Conservation (phyloP, 1,140 invertebrate genomes). For the Proctacanthus coquilletti region DNA sequence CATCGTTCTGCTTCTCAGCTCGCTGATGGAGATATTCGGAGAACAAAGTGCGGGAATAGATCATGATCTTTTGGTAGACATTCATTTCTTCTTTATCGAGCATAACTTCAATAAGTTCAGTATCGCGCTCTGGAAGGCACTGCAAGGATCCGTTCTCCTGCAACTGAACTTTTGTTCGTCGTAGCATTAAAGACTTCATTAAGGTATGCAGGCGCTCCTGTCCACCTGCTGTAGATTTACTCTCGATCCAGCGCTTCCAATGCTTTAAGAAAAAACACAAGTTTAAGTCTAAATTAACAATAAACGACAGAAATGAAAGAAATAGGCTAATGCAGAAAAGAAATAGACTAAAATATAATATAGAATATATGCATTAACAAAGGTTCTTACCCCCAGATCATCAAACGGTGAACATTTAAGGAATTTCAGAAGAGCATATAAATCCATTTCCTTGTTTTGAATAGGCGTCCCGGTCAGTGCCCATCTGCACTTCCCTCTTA, state of each 20-base stretch:
- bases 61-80: slow-evolving; percentile 60
- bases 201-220: slow-evolving; percentile 57
- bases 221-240: slow-evolving; percentile 51
- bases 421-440: slow-evolving; percentile 79
- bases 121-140: slow-evolving; percentile 46
- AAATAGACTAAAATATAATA: slow-evolving; percentile 4
- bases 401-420: slow-evolving; percentile 73
- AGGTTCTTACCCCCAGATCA: slow-evolving; percentile 43
- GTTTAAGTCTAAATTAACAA: slow-evolving; percentile 3
- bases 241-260: slow-evolving; percentile 51
- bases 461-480: slow-evolving; percentile 87
- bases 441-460: slow-evolving; percentile 82
- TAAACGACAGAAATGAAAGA: slow-evolving; percentile 2
- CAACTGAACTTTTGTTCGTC: slow-evolving; percentile 69
- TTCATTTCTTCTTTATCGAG: slow-evolving; percentile 55
- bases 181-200: slow-evolving; percentile 63
- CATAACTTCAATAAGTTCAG: slow-evolving; percentile 38
- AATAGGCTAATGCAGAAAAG: background rate
- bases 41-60: slow-evolving; percentile 56
- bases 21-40: slow-evolving; percentile 57
- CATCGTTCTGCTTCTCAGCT: slow-evolving; percentile 44
- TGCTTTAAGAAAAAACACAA: slow-evolving; percentile 28
- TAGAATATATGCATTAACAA: too few species aligned
- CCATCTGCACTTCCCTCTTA: slow-evolving; percentile 56
- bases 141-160: slow-evolving; percentile 40